phyloP scores from a whole-genome alignment of 1,140 invertebrate genomes.

The Drosophila busckii region DNA sequence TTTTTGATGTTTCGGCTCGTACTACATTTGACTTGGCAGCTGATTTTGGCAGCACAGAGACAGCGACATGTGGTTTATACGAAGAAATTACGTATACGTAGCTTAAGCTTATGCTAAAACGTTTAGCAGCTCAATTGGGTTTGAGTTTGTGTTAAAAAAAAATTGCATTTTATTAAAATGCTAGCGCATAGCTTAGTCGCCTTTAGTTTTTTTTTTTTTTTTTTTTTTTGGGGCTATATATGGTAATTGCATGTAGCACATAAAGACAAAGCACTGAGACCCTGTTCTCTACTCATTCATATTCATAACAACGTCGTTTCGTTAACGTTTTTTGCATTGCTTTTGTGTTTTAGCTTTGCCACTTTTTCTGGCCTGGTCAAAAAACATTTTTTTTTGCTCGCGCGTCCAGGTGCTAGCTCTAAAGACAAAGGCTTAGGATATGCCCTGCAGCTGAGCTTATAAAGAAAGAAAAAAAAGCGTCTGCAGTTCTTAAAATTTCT shows the following conservation, averaged over 20 bases:
- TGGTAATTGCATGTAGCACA: constrained; percentile 33
- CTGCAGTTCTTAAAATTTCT: not conserved
- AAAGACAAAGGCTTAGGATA: not conserved
- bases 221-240: no score
- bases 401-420: no score
- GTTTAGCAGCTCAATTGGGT: no score
- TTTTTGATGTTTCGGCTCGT: constrained; percentile 28
- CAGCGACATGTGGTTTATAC: no score
- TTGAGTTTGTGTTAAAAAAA: no score
- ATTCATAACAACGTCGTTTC: constrained; percentile 70
- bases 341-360: constrained; percentile 9
- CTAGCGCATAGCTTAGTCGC: no score
- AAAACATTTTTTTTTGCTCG: constrained; percentile 22
- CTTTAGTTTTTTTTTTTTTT: no score
- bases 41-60: constrained; percentile 23
- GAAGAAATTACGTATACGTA: no score
- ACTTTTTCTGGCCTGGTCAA: constrained; percentile 19
- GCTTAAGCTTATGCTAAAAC: no score
- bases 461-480: no score
- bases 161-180: no score
- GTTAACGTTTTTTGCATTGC: constrained; percentile 39
- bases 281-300: constrained; percentile 58
- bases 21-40: constrained; percentile 16
- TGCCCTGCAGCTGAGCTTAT: no score
- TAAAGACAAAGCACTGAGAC: constrained; percentile 28